These are phyloP conservation scores for Leptestheria dahalacensis DNA, from an alignment of 1,140 invertebrate species.

Conservation along the genomic window DNA sequence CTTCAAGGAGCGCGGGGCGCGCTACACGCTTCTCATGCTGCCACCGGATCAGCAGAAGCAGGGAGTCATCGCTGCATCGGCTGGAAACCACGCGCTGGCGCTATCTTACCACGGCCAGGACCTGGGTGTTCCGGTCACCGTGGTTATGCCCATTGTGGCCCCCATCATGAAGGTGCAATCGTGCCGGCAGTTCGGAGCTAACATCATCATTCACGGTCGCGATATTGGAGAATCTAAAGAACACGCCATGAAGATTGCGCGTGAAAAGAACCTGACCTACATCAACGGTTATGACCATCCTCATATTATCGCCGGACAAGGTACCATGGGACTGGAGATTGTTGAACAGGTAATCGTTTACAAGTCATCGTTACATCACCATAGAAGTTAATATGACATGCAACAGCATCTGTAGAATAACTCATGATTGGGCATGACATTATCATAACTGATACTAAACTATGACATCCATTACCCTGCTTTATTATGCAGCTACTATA, in stretches of 20 bases:
- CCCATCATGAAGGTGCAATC: constrained; percentile 87
- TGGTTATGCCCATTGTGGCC: constrained; percentile 82
- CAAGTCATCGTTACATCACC: no score
- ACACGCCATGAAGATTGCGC: constrained; percentile 54
- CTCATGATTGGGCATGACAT: background rate
- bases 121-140: constrained; percentile 67
- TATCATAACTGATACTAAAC: background rate
- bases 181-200: constrained; percentile 66
- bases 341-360: constrained; percentile 65
- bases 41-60: constrained; percentile 46
- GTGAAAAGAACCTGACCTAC: constrained; percentile 55
- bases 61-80: constrained; percentile 80
- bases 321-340: constrained; percentile 81
- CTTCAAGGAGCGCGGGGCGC: constrained; percentile 59
- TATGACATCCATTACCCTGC: background rate
- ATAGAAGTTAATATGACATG: no score
- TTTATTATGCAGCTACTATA: background rate
- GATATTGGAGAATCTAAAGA: constrained; percentile 74
- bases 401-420: constrained; percentile 22
- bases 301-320: constrained; percentile 82
- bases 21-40: constrained; percentile 66
- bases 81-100: constrained; percentile 82
- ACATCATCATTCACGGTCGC: constrained; percentile 63
- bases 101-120: constrained; percentile 71
- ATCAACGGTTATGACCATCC: constrained; percentile 90